Percentiles rank a stretch among this genome's conserved stretches.
phyloP scores from a whole-genome alignment of 1,140 invertebrate genomes.

The Zaprionus camerounensis region DNA sequence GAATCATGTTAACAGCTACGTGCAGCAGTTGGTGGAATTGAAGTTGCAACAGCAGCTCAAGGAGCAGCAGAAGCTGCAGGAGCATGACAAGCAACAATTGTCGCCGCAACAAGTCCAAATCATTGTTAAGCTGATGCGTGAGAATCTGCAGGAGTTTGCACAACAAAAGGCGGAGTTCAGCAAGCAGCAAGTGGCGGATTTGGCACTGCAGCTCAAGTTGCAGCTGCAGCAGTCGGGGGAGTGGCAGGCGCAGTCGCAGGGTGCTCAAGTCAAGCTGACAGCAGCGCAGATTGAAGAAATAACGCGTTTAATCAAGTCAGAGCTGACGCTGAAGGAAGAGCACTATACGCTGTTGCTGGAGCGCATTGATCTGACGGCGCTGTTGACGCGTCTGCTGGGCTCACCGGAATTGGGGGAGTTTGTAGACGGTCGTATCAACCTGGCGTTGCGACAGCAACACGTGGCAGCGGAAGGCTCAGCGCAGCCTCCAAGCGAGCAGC shows the following conservation, averaged over 20 bases:
- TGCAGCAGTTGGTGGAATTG: constrained; percentile 73
- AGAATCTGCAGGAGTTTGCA: constrained; percentile 55
- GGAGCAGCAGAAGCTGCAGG: constrained; percentile 3
- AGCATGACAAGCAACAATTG: constrained; percentile 41
- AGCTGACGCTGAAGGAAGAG: constrained; percentile 62
- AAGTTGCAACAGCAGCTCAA: constrained; percentile 64
- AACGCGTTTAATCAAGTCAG: constrained; percentile 67
- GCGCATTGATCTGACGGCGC: constrained; percentile 57
- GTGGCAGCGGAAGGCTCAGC: constrained; percentile 32
- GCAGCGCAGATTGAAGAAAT: constrained; percentile 83
- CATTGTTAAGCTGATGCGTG: constrained; percentile 63
- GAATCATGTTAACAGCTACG: constrained; percentile 80
- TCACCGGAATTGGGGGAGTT: constrained; percentile 54
- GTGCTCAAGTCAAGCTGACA: constrained; percentile 51
- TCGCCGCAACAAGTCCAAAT: constrained; percentile 60
- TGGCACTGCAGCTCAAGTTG: constrained; percentile 50
- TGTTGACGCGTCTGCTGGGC: constrained; percentile 61
- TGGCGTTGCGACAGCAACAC: constrained; percentile 29
- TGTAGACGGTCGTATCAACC: constrained; percentile 60
- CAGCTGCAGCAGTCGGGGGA: constrained; percentile 47
- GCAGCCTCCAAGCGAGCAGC: constrained; percentile 47
- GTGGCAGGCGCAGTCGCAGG: constrained; percentile 39
- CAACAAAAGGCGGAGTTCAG: constrained; percentile 37
- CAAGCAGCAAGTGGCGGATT: constrained; percentile 51
- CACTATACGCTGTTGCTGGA: constrained; percentile 82